Conservation (phyloP, 2,113 vertebrate species). For the Zapornia atra region DNA sequence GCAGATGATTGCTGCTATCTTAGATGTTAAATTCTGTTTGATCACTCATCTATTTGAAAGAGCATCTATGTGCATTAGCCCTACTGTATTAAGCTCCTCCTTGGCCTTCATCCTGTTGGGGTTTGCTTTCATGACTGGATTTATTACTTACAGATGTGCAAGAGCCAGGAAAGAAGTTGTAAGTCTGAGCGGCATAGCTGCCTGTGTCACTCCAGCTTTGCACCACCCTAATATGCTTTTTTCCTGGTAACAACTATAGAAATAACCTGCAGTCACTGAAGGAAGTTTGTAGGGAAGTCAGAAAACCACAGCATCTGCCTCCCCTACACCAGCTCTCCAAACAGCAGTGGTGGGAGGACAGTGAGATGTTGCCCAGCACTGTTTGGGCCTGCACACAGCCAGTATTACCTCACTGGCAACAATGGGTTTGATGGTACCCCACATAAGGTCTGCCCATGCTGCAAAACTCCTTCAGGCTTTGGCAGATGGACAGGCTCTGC, state of each 20-base stretch:
- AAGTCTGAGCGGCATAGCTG: neutral
- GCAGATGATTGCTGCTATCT: neutral
- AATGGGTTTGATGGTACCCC: neutral
- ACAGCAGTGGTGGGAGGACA: accelerated
- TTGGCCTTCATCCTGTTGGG: neutral
- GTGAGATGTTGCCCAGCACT: accelerated
- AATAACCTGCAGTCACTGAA: neutral
- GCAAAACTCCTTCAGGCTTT: neutral
- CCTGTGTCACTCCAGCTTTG: neutral
- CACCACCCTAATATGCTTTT: neutral
- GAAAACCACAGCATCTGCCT: neutral
- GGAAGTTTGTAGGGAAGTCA: neutral
- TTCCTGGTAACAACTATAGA: neutral
- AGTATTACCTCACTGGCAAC: neutral
- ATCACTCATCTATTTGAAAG: neutral
- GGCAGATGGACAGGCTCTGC: neutral
- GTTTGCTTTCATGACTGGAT: neutral
- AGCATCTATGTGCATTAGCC: neutral
- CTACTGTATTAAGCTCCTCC: neutral
- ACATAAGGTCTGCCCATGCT: neutral
- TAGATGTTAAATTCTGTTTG: neutral
- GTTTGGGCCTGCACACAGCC: neutral
- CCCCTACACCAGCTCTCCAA: accelerated
- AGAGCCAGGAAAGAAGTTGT: neutral
- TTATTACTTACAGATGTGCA: neutral